Evolutionary conservation across 2,797 vertebrate species (phyloP).

Genomic region (Rachycentron canadum): DNA sequence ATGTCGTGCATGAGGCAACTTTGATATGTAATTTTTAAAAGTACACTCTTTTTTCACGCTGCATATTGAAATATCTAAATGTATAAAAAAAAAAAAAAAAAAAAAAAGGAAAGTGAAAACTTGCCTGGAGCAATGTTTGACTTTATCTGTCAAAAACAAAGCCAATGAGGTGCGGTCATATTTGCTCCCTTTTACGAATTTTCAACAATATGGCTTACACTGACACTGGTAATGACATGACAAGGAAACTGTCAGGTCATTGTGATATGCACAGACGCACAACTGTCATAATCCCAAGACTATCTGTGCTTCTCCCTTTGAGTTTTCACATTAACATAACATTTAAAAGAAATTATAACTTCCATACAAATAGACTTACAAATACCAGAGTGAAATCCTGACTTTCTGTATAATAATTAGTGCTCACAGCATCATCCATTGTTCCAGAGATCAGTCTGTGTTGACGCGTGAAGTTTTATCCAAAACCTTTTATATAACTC

Average conservation of each 20-base stretch:
- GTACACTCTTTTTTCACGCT: conserved; percentile 1
- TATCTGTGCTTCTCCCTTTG: not conserved
- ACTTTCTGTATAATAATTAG: conserved; percentile 11
- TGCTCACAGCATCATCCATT: conserved; percentile 25
- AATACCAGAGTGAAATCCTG: conserved; percentile 33
- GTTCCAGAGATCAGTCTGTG: conserved; percentile 11
- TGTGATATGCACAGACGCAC: conserved; percentile 9
- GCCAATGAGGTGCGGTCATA: conserved; percentile 33
- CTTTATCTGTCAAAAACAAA: conserved; percentile 25
- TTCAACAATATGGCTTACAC: conserved; percentile 29
- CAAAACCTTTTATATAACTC: conserved; percentile 23
- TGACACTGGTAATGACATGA: conserved; percentile 10
- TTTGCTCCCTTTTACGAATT: conserved; percentile 27
- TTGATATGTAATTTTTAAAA: conserved; percentile 25
- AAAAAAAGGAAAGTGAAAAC: not conserved
- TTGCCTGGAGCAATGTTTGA: conserved; percentile 20
- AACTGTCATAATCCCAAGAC: not conserved
- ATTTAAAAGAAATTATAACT: not conserved
- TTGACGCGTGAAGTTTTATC: not conserved
- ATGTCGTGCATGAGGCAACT: conserved; percentile 2
- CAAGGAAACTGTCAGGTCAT: not conserved
- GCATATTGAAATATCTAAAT: conserved; percentile 20
- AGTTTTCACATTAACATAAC: conserved; percentile 12
- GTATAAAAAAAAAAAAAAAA: not conserved
- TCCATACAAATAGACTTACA: conserved; percentile 21